Base-by-base conservation (phyloP, 2,888 invertebrate genomes). In the Pterostichus niger region DNA sequence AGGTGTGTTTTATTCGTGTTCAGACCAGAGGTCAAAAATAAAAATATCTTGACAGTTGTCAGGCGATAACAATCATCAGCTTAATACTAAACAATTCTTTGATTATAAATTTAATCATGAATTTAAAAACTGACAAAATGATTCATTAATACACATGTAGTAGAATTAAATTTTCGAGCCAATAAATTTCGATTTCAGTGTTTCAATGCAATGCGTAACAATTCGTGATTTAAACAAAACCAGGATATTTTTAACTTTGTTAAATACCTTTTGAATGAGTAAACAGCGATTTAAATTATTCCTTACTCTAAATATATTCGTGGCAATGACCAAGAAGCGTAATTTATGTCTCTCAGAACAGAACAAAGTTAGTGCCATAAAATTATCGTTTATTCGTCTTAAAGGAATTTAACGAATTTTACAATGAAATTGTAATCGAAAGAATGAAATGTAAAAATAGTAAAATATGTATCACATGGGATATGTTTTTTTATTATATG, bases 31-130 rank as follows among this genome's bases (percentile, higher is more conserved):
- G 11, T 73, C 40, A 35, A 46, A 40, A 40, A 10, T 73, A n/a
- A 13, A 73, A 24, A 73, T 73, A 17, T 35, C 40, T 46, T 61
- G 35, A 61, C 61, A 15, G 4, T 13, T 33, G 84, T 3, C 15
- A 73, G 5, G 40, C 31, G 33, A 76, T 15, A 54, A 49, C 0
- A 35, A 31, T 75, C 33, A 33, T 40, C 6, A 40, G 40, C 40
- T 52, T 31, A 78, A 46, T 15, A 49, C 5, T 33, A 56, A 6
- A 59, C 56, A 44, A 15, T n/a, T 49, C 1, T 5, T 49, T 11
- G n/a, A n/a, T n/a, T 9, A 49, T 49, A 0, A 49, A 11, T 40
- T 40, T 40, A 24, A 24, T 3, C 24, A 9, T 40, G 40, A 40
- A 40, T 40, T 40, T 2, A 5, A 40, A 9, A 9, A 40, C 9